These are phyloP conservation scores for Sinonovacula constricta DNA, from an alignment of 1,140 invertebrate genomes.

Conservation along the genomic window DNA sequence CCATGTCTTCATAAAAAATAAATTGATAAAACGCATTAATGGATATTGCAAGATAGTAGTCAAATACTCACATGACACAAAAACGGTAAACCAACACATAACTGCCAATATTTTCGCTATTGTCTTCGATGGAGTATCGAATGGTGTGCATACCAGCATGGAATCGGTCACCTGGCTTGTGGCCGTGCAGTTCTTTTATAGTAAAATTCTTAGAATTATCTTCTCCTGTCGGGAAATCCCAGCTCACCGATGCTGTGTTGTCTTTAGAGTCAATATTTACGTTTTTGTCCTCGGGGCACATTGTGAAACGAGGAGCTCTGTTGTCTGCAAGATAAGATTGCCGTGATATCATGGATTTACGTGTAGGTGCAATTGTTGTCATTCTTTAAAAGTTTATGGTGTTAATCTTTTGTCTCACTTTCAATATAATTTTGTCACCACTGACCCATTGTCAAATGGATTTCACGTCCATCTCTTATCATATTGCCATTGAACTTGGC, in stretches of 20 bases:
- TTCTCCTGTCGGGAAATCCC: slow-evolving; percentile 9
- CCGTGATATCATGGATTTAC: too few species aligned
- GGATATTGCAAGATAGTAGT: background rate
- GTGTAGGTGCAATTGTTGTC: too few species aligned
- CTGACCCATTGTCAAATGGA: too few species aligned
- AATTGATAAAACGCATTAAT: slow-evolving; percentile 5
- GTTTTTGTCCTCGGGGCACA: slow-evolving; percentile 21
- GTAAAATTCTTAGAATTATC: slow-evolving; percentile 23
- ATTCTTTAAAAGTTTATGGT: too few species aligned
- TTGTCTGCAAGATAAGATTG: slow-evolving; percentile 16
- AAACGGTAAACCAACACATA: slow-evolving; percentile 11
- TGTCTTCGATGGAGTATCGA: slow-evolving; percentile 21
- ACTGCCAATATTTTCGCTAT: background rate
- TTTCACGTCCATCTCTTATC: too few species aligned
- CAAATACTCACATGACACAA: slow-evolving; percentile 21
- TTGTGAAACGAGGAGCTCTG: background rate
- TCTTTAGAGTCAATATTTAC: slow-evolving; percentile 31
- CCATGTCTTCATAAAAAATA: too few species aligned
- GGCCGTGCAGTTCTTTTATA: slow-evolving; percentile 19
- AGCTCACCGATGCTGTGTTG: slow-evolving; percentile 10
- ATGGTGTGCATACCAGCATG: slow-evolving; percentile 17
- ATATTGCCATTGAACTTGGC: too few species aligned
- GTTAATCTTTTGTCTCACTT: too few species aligned
- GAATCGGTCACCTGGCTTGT: slow-evolving; percentile 20
- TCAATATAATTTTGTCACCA: too few species aligned